Conservation (phyloP, 2,797 vertebrate species). For the Epinephelus coioides region DNA sequence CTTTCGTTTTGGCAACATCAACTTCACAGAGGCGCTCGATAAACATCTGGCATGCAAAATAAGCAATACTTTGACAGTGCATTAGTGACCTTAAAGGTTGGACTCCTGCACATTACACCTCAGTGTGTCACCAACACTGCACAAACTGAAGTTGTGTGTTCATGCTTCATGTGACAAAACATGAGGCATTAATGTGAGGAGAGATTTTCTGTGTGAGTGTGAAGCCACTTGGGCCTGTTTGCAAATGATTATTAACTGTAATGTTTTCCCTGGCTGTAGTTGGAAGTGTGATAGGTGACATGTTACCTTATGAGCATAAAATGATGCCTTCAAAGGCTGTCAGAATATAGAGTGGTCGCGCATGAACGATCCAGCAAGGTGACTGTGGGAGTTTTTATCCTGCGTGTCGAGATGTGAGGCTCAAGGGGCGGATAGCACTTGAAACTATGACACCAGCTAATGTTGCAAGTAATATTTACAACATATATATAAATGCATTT, state of each 20-base stretch:
- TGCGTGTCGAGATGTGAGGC: background rate
- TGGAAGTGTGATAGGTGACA: constrained; percentile 26
- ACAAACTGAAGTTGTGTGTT: constrained; percentile 2
- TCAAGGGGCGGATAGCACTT: background rate
- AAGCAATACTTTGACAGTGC: background rate
- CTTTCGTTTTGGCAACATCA: constrained; percentile 43
- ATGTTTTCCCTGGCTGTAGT: constrained; percentile 30
- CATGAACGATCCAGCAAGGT: constrained; percentile 12
- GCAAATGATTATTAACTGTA: constrained; percentile 22
- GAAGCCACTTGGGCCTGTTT: background rate
- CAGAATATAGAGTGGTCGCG: background rate
- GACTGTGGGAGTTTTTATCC: background rate
- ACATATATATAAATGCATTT: background rate
- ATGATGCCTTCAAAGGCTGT: constrained; percentile 60
- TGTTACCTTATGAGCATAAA: constrained; percentile 30
- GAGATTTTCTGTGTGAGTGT: background rate
- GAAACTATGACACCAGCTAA: constrained; percentile 1
- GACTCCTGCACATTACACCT: background rate
- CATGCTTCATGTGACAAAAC: background rate
- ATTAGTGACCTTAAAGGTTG: constrained; percentile 28
- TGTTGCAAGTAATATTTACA: background rate
- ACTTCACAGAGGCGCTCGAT: constrained; percentile 31
- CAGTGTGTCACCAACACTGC: background rate
- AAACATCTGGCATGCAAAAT: constrained; percentile 50
- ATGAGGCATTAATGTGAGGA: background rate